Evolutionary conservation across 2,888 invertebrate species (phyloP), one percentile per base, ranked within the genome.

Genomic region (Orthonevra nobilis): DNA sequence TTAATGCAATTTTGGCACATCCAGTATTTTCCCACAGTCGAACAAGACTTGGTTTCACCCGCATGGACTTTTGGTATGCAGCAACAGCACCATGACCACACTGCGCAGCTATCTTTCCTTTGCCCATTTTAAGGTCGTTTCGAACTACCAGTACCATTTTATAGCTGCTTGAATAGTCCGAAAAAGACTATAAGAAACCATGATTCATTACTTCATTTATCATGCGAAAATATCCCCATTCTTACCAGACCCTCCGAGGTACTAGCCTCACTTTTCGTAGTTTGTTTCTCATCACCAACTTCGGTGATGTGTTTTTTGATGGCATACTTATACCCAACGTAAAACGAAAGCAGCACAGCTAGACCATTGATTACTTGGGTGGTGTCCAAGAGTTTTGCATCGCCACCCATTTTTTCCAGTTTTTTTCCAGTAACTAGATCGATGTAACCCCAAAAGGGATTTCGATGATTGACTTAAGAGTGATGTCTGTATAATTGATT

Each of bases 11-110:
- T 90, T 98, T 98, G 0, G 96, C 93, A 86, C 96, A 96, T 0
- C 97, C 96, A 77, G 90, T 90, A 54, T 90, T 88, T 84, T 93
- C 92, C 92, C 92, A 92, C 5, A 85, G 83, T 36, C 88, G 87
- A 4, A 92, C 85, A 1, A 93, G 88, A 50, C 91, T 90, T 0
- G 93, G 93, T 82, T 93, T 91, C 64, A 90, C 91, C 58, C 88
- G 89, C 40, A 90, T 88, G 0, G 94, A 92, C 83, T 93, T 92
- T 81, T 95, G 94, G 84, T 94, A 96, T 0, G 95, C 95, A 9
- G 94, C 94, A 0, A 97, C 95, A 0, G 97, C 95, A n/a, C 96
- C 97, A 87, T 98, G 97, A n/a, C 94, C 92, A 89, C 97, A 97
- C 88, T 97, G 97, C 0, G 97, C 95, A 2, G 96, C 97, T 34